phyloP scores from a whole-genome alignment of 2,888 invertebrate species.

The Gonocerus acuteangulatus region DNA sequence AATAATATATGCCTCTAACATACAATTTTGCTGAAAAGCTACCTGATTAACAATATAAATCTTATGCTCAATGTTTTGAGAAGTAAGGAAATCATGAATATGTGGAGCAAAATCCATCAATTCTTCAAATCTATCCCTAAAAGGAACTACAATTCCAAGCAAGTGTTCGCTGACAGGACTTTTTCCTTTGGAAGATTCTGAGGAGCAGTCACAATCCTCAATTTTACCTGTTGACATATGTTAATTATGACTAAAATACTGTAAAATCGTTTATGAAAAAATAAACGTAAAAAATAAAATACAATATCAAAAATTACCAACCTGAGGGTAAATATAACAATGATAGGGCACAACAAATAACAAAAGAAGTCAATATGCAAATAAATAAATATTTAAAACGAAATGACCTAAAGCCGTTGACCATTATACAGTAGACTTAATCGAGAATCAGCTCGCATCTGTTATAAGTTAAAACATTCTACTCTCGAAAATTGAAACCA shows the following conservation, averaged over 20 bases:
- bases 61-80: constrained; percentile 70
- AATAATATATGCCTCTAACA: not conserved
- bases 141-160: constrained; percentile 88
- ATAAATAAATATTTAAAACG: constrained; percentile 40
- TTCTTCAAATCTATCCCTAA: constrained; percentile 91
- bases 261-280: not conserved
- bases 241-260: constrained; percentile 31
- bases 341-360: constrained; percentile 44
- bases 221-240: constrained; percentile 21
- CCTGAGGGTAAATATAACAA: constrained; percentile 45
- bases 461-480: no score
- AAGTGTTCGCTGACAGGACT: constrained; percentile 47
- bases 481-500: no score
- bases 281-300: no score
- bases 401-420: constrained; percentile 13
- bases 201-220: constrained; percentile 34
- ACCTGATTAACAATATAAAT: constrained; percentile 89
- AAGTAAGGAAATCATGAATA: constrained; percentile 71
- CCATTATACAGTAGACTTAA: no score
- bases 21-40: no score
- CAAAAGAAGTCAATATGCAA: constrained; percentile 45
- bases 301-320: no score
- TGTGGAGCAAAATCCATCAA: constrained; percentile 87
- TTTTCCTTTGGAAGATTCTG: constrained; percentile 24
- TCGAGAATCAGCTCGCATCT: no score